Percentiles rank a stretch among this genome's conserved stretches.
phyloP scores from a whole-genome alignment of 2,888 invertebrate species.

The Meteorus cinctellus region DNA sequence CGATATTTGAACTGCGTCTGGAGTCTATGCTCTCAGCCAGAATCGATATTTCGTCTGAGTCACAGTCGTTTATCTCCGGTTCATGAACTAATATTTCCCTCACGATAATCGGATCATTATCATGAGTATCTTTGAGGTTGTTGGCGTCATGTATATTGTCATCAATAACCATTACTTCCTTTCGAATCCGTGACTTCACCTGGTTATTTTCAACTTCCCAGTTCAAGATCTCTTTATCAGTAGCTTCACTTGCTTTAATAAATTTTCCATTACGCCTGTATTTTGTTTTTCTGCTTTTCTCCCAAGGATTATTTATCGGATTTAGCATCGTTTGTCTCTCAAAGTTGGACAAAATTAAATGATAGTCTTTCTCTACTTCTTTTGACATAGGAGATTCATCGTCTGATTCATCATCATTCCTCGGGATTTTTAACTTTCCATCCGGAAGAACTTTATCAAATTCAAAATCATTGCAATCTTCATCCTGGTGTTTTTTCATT shows the following conservation, averaged over 20 bases:
- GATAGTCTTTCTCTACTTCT: slow-evolving; percentile 41
- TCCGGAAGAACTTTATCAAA: slow-evolving; percentile 58
- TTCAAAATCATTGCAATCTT: slow-evolving; percentile 56
- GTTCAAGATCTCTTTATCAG: slow-evolving; percentile 8
- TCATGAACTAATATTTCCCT: slow-evolving; percentile 28
- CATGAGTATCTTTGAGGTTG: background rate
- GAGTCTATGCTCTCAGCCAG: slow-evolving; percentile 39
- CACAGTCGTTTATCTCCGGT: slow-evolving; percentile 19
- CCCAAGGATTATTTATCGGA: slow-evolving; percentile 30
- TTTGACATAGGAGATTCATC: slow-evolving; percentile 40
- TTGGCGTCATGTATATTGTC: slow-evolving; percentile 3
- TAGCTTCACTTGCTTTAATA: background rate
- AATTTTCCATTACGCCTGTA: slow-evolving; percentile 36
- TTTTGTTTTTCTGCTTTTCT: slow-evolving; percentile 4
- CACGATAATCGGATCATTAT: slow-evolving; percentile 16
- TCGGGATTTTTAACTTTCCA: slow-evolving; percentile 60
- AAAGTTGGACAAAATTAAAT: slow-evolving; percentile 43
- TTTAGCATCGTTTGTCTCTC: slow-evolving; percentile 38
- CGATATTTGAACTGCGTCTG: slow-evolving; percentile 12
- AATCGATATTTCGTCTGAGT: slow-evolving; percentile 48
- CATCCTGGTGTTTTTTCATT: background rate
- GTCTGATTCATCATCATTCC: slow-evolving; percentile 51
- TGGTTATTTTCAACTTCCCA: slow-evolving; percentile 35
- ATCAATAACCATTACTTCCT: slow-evolving; percentile 5
- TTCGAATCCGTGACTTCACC: background rate